Base-by-base conservation (phyloP, 2,113 vertebrate genomes). In the Cariama cristata region DNA sequence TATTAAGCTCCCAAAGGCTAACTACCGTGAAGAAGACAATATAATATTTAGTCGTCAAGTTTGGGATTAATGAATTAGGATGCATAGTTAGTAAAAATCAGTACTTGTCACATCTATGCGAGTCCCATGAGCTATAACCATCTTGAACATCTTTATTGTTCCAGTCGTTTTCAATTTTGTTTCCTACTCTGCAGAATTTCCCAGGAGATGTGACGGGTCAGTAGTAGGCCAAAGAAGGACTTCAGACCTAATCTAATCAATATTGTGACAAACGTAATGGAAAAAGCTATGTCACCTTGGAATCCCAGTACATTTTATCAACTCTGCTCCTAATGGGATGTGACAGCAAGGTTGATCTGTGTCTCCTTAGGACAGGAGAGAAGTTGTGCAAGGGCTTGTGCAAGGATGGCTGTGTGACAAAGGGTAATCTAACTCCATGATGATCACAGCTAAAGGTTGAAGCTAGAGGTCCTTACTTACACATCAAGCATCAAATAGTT, bases 171-270 rank as follows among this genome's bases (percentile, higher is more conserved):
- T 71, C 86, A 75, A 73, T 97, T 94, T 75, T 85, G 62, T 79
- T 88, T 90, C 72, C 72, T 27, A 88, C 81, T 95, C 55, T 56
- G 40, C 35, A 38, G 79, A 79, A 96, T 96, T 97, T 97, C 96
- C 95, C 94, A 55, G 75, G 93, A 84, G 95, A 94, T 35, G 79
- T 33, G 27, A 45, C 64, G 87, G 96, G 85, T 92, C 94, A 94
- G 79, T 60, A 66, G 44, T 58, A 85, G 82, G 75, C 87, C 94
- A 93, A 64, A 96, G 93, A 72, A 90, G 90, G 86, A 47, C 81
- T 91, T 88, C 68, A 79, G 74, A n/a, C 79, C 82, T 93, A 90
- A 93, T 95, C 91, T 94, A 96, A 96, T 94, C 97, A 96, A 95
- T 95, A 88, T 76, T 80, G 96, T 96, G 86, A 95, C 96, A 96